A percentile compares a stretch with the other conserved stretches of the same genome.
Conservation (phyloP, 2,797 vertebrate species). For the Enoplosus armatus region DNA sequence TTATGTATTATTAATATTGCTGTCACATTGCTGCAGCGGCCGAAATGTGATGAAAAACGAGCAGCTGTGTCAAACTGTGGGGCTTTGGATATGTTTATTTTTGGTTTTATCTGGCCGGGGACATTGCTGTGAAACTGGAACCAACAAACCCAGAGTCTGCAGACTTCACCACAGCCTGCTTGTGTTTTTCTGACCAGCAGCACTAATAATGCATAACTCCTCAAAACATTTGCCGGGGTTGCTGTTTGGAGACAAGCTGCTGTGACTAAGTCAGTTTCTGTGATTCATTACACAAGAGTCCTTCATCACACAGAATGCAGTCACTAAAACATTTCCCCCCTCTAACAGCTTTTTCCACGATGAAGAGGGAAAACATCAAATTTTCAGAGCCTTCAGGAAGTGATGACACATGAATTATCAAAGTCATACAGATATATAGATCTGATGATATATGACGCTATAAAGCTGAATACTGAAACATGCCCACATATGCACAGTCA, state of each 20-base stretch:
- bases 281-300: constrained; percentile 42
- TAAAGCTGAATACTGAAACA: constrained; percentile 45
- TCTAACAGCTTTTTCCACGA: background rate
- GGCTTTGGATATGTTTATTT: constrained; percentile 37
- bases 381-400: constrained; percentile 24
- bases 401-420: constrained; percentile 34
- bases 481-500: constrained; percentile 13
- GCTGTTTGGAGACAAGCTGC: constrained; percentile 38
- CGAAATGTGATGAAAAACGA: constrained; percentile 30
- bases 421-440: background rate
- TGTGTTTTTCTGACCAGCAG: constrained; percentile 52
- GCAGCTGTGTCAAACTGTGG: constrained; percentile 20
- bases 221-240: constrained; percentile 21
- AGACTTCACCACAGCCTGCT: constrained; percentile 33
- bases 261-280: constrained; percentile 36
- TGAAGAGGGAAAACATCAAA: background rate
- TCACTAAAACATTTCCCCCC: constrained; percentile 1
- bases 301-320: constrained; percentile 17
- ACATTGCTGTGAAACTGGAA: constrained; percentile 46
- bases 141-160: constrained; percentile 25
- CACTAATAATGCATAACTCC: constrained; percentile 44
- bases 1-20: constrained; percentile 5
- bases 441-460: constrained; percentile 43
- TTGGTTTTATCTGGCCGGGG: constrained; percentile 39
- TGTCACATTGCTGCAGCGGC: constrained; percentile 19